Evolutionary conservation across 1,140 invertebrate species (phyloP).

Genomic region (Meloidogyne chitwoodi): DNA sequence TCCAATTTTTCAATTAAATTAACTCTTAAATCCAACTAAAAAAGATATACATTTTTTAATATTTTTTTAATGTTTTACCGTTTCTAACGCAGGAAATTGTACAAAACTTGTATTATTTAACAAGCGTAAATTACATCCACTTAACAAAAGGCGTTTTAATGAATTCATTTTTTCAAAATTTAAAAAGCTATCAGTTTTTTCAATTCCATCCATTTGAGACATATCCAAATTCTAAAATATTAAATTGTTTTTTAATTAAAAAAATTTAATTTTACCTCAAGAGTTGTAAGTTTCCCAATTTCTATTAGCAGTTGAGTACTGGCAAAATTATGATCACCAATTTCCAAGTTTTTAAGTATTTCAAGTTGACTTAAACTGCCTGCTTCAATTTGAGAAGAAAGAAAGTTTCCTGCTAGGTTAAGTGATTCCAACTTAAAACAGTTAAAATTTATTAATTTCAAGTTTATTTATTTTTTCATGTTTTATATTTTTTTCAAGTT

Average conservation of each 20-base stretch:
- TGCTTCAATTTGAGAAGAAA: slow-evolving; percentile 30
- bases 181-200: slow-evolving; percentile 18
- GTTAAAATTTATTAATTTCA: not conserved
- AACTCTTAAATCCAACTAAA: slow-evolving; percentile 37
- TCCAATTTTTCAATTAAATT: slow-evolving; percentile 38
- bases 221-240: slow-evolving; percentile 26
- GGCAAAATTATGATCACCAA: slow-evolving; percentile 52
- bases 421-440: slow-evolving; percentile 47
- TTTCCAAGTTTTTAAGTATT: slow-evolving; percentile 33
- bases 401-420: slow-evolving; percentile 41
- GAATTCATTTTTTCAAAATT: slow-evolving; percentile 17
- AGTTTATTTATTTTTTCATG: not conserved
- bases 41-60: not conserved
- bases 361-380: slow-evolving; percentile 32
- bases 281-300: slow-evolving; percentile 21
- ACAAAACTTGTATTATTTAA: slow-evolving; percentile 24
- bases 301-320: slow-evolving; percentile 35
- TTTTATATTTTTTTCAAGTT: not conserved
- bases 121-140: slow-evolving; percentile 32
- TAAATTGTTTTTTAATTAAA: slow-evolving; percentile 8
- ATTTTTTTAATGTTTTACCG: slow-evolving; percentile 11
- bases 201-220: slow-evolving; percentile 41
- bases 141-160: slow-evolving; percentile 29
- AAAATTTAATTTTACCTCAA: slow-evolving; percentile 25
- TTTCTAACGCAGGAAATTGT: slow-evolving; percentile 17